Conservation (phyloP, 2,797 vertebrate species). For the Aphelocoma californica region DNA sequence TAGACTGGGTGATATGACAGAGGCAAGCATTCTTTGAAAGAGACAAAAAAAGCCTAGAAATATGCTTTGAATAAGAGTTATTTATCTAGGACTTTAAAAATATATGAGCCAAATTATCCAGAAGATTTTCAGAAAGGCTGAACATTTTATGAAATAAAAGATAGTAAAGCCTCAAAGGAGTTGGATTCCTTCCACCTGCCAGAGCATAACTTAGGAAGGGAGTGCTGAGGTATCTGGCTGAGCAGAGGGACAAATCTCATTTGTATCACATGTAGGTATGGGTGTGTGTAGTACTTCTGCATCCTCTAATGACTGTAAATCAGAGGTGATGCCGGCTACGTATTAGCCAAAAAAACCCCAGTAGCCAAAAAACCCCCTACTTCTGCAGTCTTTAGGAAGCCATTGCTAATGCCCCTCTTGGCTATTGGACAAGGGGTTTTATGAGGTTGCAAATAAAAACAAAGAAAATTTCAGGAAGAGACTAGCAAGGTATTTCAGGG, state of each 20-base stretch:
- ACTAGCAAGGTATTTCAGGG: neutral
- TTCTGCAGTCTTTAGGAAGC: neutral
- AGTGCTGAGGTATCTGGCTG: neutral
- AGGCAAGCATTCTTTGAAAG: neutral
- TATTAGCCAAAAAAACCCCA: neutral
- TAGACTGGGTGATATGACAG: neutral
- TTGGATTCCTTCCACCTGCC: neutral
- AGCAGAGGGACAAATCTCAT: neutral
- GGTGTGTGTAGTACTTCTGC: neutral
- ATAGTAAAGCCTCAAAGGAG: neutral
- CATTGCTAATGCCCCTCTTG: neutral
- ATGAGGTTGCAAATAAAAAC: neutral
- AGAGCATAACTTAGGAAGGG: neutral
- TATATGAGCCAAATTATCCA: neutral
- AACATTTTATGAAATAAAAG: neutral
- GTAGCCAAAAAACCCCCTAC: neutral
- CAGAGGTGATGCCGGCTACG: fast-evolving
- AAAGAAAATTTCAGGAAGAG: neutral
- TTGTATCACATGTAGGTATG: fast-evolving
- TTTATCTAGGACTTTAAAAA: neutral
- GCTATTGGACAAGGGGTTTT: neutral
- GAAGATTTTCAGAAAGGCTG: neutral
- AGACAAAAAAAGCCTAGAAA: neutral
- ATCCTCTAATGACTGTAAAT: neutral
- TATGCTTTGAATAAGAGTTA: neutral